phyloP scores from a whole-genome alignment of 2,113 vertebrate species.

The Amphiprion percula region DNA sequence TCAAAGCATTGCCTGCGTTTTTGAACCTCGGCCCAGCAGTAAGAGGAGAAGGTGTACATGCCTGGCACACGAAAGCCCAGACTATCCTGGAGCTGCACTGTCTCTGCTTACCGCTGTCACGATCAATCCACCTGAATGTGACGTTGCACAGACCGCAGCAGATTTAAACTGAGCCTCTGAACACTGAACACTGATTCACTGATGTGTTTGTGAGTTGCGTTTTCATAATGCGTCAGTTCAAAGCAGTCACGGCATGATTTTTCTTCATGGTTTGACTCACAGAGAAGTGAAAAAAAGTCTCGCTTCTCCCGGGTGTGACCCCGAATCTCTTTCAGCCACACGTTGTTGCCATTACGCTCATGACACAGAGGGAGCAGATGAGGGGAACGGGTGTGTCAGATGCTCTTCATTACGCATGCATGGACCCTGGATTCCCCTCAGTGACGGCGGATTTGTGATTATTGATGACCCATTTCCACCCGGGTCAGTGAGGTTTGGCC shows the following conservation, averaged over 20 bases:
- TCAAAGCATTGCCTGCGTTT: conserved; percentile 72
- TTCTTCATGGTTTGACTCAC: conserved; percentile 43
- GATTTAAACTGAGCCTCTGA: conserved; percentile 23
- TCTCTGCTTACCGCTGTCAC: conserved; percentile 39
- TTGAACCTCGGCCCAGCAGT: conserved; percentile 57
- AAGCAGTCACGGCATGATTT: conserved; percentile 1
- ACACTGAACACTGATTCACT: conserved; percentile 1
- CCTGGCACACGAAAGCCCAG: conserved; percentile 13
- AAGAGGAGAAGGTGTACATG: conserved; percentile 65
- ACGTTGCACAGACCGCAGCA: conserved; percentile 16
- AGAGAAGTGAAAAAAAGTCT: conserved; percentile 20
- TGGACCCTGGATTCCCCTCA: conserved; percentile 39
- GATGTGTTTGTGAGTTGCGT: neutral
- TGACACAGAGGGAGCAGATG: conserved; percentile 42
- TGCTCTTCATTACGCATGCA: conserved; percentile 42
- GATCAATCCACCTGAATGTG: conserved; percentile 47
- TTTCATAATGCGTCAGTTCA: neutral
- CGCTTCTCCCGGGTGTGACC: conserved; percentile 7
- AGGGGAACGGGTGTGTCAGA: conserved; percentile 47
- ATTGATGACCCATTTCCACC: conserved; percentile 52
- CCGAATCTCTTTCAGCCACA: conserved; percentile 29
- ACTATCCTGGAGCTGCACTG: conserved; percentile 13
- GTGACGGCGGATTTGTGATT: conserved; percentile 45
- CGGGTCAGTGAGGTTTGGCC: conserved; percentile 29
- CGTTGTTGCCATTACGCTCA: conserved; percentile 54